Base-by-base conservation (phyloP, 2,888 invertebrate species). In the Leptogaster cylindrica region DNA sequence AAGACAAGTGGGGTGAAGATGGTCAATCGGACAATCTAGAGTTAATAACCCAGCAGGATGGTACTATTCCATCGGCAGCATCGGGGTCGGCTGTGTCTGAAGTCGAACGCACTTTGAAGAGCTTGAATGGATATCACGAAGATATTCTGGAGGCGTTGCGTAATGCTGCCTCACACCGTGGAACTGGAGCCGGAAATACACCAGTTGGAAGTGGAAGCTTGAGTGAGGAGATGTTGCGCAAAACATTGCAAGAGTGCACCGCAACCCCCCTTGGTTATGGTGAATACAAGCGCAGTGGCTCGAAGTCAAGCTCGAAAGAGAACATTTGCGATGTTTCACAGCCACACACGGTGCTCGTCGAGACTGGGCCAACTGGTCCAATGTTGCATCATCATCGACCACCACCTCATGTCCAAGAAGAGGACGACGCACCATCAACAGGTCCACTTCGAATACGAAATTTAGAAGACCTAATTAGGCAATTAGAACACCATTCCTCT, bases 41-140 rank as follows among this genome's bases (percentile, higher is more conserved):
- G 77, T 84, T 84, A 50, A 85, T 88, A 72, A 86, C 87, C 39
- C 87, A 88, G 78, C 87, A 87, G 39, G 89, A 90, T 74, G 87
- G 87, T 52, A 88, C 87, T 75, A 84, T 89, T 77, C 85, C 87
- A 2, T 83, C 88, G 8, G 80, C 81, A 51, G 79, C 85, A 74
- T 78, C 81, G 64, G 85, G 85, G 65, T 83, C 82, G 10, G 84
- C 88, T 14, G 88, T 89, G 70, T 88, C 89, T 1, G 91, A 91
- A 74, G 90, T 92, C 79, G 93, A 94, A 77, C 86, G 93, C 74
- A 93, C 92, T 52, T 84, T 93, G n/a, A 91, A 92, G 84, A 91
- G 90, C 69, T 84, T 95, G 44, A 93, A 94, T 78, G 95, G 94
- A 41, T 95, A 95, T 82, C 95, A 95, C 81, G 95, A 94, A 77